Base-by-base conservation (phyloP, 2,797 vertebrate genomes). In the Danio tinwini region DNA sequence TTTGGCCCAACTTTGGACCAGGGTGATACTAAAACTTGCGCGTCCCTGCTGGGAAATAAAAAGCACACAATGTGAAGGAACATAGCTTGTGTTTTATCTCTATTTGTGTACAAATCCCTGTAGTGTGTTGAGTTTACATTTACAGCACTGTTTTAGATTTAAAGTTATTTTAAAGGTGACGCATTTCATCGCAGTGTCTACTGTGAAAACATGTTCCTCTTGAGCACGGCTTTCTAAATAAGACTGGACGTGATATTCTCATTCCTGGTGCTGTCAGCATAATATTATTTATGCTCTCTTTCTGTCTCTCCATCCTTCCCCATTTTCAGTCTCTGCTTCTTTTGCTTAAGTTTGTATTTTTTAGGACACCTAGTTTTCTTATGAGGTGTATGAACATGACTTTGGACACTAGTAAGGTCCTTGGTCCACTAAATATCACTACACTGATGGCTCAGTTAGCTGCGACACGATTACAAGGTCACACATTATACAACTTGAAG, bases 171-270 rank as follows among this genome's bases (percentile, higher is more conserved):
- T 45, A 58, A 65, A 76, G 21, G 56, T 63, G 63, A 74, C 14
- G 37, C 7, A 74, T 52, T 83, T 50, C 39, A 59, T 59, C 59
- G 7, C 42, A 39, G 45, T 82, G 76, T 76, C 74, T 75, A 42
- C 70, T 29, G 49, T 78, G 53, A 78, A 81, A 81, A 74, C 61
- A 65, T 69, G 80, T 80, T 58, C 64, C 42, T 62, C 47, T 42
- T 42, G 53, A 69, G 56, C 79, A 72, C 6, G 63, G 62, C 62
- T 79, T 74, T 19, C 37, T 59, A 40, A 81, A 74, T 74, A 59
- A 50, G 55, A 81, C 56, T 62, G 49, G 75, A 68, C 49, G 62
- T 74, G 64, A 74, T 74, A 62, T 79, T 69, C 71, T 74, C 50
- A 74, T 67, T 42, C 6, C n/a, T 74, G 62, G 52, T 40, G 53